Percentiles rank a stretch among this genome's conserved stretches.
Conservation (phyloP, 2,888 invertebrate species). For the Xanthorhoe designata region DNA sequence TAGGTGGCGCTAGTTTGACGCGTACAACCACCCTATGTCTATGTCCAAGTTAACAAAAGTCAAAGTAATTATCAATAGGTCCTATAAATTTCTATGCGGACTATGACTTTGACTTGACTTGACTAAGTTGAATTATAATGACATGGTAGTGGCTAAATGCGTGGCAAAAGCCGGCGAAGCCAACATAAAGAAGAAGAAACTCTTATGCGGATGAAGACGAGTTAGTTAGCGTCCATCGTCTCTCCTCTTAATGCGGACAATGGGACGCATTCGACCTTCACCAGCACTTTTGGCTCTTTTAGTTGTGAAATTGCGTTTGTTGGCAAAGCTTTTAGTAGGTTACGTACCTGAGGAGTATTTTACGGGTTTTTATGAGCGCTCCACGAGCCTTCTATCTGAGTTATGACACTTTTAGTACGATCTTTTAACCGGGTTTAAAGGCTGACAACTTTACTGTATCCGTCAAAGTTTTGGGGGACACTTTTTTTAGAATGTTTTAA, state of each 20-base stretch:
- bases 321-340: conserved; percentile 27
- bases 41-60: no score
- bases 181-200: no score
- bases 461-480: not conserved
- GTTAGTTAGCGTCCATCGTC: not conserved
- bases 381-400: conserved; percentile 8
- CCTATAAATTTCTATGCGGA: no score
- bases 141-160: no score
- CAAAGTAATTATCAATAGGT: no score
- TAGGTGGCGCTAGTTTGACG: no score
- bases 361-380: conserved; percentile 27
- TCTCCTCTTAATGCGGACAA: conserved; percentile 33
- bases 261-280: conserved; percentile 41
- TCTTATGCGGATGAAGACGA: not conserved
- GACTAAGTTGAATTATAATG: no score
- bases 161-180: no score
- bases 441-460: not conserved
- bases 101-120: no score
- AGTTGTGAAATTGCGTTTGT: conserved; percentile 33
- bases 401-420: conserved; percentile 5
- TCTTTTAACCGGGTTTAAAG: conserved; percentile 6
- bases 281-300: conserved; percentile 20
- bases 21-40: no score
- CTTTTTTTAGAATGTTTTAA: no score
- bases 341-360: conserved; percentile 24